A percentile compares a stretch with the other conserved stretches of the same genome.
Conservation (phyloP, 1,140 invertebrate species). For the Heliconius eleuchia region DNA sequence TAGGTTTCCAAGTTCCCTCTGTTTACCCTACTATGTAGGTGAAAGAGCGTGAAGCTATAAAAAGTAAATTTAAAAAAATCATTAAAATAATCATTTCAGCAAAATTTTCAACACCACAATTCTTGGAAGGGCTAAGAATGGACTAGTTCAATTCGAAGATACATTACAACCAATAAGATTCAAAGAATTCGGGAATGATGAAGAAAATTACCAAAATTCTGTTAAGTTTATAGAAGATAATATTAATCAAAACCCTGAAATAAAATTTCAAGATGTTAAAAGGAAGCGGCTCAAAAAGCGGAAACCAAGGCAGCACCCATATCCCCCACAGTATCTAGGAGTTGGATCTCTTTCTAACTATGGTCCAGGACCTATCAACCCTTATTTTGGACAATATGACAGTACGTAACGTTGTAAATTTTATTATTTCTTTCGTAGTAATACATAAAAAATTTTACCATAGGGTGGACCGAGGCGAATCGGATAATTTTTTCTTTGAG, state of each 20-base stretch:
- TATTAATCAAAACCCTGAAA: conserved; percentile 5
- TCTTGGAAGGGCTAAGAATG: background rate
- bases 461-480: no score
- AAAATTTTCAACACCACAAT: conserved; percentile 37
- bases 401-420: conserved; percentile 1
- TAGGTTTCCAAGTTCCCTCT: no score
- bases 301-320: conserved; percentile 9
- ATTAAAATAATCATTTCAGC: conserved; percentile 29
- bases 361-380: background rate
- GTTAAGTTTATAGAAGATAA: conserved; percentile 19
- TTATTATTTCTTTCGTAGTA: no score
- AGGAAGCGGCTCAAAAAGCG: conserved; percentile 22
- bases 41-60: no score
- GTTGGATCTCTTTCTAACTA: background rate
- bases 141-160: background rate
- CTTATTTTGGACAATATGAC: conserved; percentile 18
- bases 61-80: no score
- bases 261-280: conserved; percentile 20
- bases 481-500: no score
- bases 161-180: background rate
- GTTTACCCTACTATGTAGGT: no score
- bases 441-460: no score
- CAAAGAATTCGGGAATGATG: background rate
- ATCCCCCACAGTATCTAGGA: conserved; percentile 13
- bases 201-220: background rate